These are phyloP conservation scores for Lordiphosa mommai DNA, from an alignment of 1,140 invertebrate species.

Conservation along the genomic window DNA sequence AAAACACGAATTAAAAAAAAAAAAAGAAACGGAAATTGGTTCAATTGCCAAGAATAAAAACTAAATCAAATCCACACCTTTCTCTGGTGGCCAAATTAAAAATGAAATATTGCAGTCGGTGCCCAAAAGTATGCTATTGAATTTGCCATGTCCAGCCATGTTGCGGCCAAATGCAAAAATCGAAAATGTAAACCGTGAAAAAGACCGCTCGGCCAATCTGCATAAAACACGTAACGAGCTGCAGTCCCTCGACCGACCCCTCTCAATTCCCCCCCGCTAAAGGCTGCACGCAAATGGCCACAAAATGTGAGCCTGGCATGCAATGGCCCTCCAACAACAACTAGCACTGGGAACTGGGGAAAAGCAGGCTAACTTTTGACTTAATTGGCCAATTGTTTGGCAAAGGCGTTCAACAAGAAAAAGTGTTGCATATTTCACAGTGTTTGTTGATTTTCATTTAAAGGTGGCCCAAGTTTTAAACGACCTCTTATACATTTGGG, in stretches of 20 bases:
- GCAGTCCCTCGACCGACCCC: slow-evolving; percentile 14
- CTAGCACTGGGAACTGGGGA: slow-evolving; percentile 8
- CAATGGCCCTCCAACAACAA: slow-evolving; percentile 48
- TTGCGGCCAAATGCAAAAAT: slow-evolving; percentile 35
- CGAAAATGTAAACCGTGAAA: slow-evolving; percentile 59
- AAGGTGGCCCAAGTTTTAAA: slow-evolving; percentile 33
- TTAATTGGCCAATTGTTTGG: slow-evolving; percentile 74
- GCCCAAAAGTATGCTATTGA: slow-evolving; percentile 33
- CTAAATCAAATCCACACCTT: slow-evolving; percentile 61
- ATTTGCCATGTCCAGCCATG: slow-evolving; percentile 34
- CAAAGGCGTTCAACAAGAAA: slow-evolving; percentile 54
- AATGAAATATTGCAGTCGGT: slow-evolving; percentile 53
- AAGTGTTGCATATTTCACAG: slow-evolving; percentile 65
- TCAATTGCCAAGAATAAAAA: slow-evolving; percentile 4
- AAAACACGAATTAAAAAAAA: neutral
- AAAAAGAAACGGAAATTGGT: neutral
- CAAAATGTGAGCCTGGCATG: slow-evolving; percentile 61
- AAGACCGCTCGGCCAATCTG: slow-evolving; percentile 47
- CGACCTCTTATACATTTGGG: slow-evolving; percentile 13
- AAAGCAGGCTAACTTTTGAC: slow-evolving; percentile 56
- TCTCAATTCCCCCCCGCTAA: neutral
- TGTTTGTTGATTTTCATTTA: neutral
- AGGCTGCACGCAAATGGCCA: slow-evolving; percentile 67
- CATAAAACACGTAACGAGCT: slow-evolving; percentile 64
- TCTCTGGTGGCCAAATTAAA: slow-evolving; percentile 50